phyloP scores from a whole-genome alignment of 2,888 invertebrate genomes.

The Meteorus cinctellus region DNA sequence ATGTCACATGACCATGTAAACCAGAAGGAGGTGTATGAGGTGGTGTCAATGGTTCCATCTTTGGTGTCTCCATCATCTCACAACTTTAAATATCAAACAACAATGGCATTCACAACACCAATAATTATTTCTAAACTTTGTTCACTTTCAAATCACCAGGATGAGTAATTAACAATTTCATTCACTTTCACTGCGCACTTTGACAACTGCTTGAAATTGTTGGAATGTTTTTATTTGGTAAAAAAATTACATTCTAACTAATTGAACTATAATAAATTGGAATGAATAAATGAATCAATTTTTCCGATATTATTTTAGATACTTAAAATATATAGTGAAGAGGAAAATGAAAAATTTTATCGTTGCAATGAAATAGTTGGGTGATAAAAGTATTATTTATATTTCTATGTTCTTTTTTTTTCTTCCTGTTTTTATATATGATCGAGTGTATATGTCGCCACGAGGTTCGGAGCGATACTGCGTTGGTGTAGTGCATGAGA shows the following conservation, averaged over 20 bases:
- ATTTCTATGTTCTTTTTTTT: background rate
- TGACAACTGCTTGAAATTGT: background rate
- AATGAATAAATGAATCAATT: too few species aligned
- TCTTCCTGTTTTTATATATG: background rate
- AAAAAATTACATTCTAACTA: background rate
- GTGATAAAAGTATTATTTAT: too few species aligned
- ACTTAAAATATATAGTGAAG: too few species aligned
- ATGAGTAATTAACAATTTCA: background rate
- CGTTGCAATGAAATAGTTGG: too few species aligned
- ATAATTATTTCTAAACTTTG: background rate
- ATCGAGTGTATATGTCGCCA: slow-evolving; percentile 45
- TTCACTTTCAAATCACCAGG: slow-evolving; percentile 1
- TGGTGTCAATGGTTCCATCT: slow-evolving; percentile 69
- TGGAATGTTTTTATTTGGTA: background rate
- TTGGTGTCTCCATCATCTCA: slow-evolving; percentile 62
- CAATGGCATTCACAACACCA: background rate
- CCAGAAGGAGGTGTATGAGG: slow-evolving; percentile 67
- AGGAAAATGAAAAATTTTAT: too few species aligned
- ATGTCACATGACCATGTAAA: slow-evolving; percentile 39
- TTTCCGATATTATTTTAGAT: too few species aligned
- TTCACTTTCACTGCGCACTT: slow-evolving; percentile 12
- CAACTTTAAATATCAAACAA: slow-evolving; percentile 6
- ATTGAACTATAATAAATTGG: background rate
- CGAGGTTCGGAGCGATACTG: slow-evolving; percentile 62
- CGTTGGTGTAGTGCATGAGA: slow-evolving; percentile 42